Percentiles rank a stretch among this genome's conserved stretches.
These are phyloP conservation scores for Tauraco hartlaubi DNA, from an alignment of 2,797 vertebrate species.

Conservation along the genomic window DNA sequence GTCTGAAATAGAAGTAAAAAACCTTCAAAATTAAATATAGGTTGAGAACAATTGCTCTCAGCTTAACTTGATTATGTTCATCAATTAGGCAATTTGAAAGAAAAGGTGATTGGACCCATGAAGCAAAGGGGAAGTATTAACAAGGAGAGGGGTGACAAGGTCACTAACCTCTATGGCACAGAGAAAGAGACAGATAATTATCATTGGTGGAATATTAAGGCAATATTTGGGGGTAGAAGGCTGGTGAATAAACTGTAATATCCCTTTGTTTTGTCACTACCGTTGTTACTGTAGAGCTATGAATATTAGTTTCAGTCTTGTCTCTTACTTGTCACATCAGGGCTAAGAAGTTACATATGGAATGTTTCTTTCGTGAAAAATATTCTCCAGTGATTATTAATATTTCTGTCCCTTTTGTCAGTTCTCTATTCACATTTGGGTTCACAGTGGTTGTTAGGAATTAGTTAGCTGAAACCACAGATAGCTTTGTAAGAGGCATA, in stretches of 20 bases:
- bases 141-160: conserved; percentile 42
- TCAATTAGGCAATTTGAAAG: conserved; percentile 63
- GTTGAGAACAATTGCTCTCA: conserved; percentile 32
- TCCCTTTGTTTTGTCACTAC: background rate
- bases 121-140: conserved; percentile 36
- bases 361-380: background rate
- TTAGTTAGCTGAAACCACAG: background rate
- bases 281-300: background rate
- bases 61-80: conserved; percentile 57
- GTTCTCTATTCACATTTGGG: background rate
- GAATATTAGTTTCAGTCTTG: background rate
- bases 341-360: background rate
- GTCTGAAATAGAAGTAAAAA: background rate
- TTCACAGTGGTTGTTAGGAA: background rate
- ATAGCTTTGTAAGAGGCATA: background rate
- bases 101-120: conserved; percentile 30
- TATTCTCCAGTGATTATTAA: background rate
- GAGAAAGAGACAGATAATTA: conserved; percentile 36
- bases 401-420: background rate
- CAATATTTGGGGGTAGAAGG: conserved; percentile 16
- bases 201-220: conserved; percentile 20
- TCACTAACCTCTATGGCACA: background rate
- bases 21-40: conserved; percentile 2
- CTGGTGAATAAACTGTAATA: conserved; percentile 2
- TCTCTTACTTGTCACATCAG: background rate